Evolutionary conservation across 2,113 vertebrate genomes (phyloP), one percentile per base, ranked within the genome.

Genomic region (Rhodinocichla rosea): DNA sequence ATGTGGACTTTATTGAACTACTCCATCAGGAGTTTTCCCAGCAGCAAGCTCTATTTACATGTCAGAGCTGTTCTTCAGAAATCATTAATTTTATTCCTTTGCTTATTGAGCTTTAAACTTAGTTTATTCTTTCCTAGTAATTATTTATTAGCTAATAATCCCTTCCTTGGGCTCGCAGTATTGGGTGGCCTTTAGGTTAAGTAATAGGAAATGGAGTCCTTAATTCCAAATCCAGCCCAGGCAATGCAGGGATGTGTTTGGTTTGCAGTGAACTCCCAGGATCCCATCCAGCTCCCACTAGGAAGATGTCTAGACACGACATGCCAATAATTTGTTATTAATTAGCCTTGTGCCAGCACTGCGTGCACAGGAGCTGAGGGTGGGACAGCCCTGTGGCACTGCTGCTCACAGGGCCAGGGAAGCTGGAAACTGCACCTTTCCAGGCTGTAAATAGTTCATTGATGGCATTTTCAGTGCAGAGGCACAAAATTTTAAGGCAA

Each of bases 71-170:
- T 33, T 94, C 67, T 80, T 95, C 55, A 65, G 73, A 81, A 59
- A 78, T 82, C 49, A 53, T 57, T n/a, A 57, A 56, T 90, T 78
- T 83, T 26, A 69, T 76, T 94, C 70, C 88, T 96, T 93, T 76
- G 74, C 81, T 86, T 85, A 60, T 0, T 28, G 50, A 87, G 62
- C 65, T 91, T 91, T 75, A 60, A 94, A 95, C 73, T 89, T 30
- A 11, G 33, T 67, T 91, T 90, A 78, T 75, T 87, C 83, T 89
- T 92, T 49, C 56, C n/a, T 9, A 75, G 76, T 74, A 89, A 93
- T 90, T 90, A 94, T 94, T 95, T 97, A 90, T 92, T 94, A 83
- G 71, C 47, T 92, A 92, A 90, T 94, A 93, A 95, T 81, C 90
- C 69, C 44, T 88, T 74, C 92, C 53, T 80, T 27, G 55, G 76